Evolutionary conservation across 2,888 invertebrate species (phyloP).

Genomic region (Diplazon laetatorius): DNA sequence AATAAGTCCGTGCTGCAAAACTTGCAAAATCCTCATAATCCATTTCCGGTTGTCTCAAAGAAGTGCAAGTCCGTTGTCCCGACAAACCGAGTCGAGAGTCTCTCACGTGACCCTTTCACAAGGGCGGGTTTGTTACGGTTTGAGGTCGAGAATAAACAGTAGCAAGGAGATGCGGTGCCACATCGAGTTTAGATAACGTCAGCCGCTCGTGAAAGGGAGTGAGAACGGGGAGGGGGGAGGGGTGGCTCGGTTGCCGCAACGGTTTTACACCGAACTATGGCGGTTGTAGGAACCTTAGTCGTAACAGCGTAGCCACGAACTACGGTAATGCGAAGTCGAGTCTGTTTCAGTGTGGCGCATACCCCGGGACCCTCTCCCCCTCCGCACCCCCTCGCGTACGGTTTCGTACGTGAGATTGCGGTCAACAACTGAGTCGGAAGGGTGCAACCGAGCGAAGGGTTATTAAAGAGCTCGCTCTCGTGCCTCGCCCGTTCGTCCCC

Average conservation of each 20-base stretch:
- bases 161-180: conserved; percentile 34
- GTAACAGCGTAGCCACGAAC: neutral
- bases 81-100: conserved; percentile 43
- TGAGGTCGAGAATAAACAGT: conserved; percentile 51
- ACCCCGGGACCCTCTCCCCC: no score
- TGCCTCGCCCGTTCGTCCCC: conserved; percentile 42
- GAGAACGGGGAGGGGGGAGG: conserved; percentile 9
- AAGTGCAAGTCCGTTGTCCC: conserved; percentile 13
- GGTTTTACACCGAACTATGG: conserved; percentile 36
- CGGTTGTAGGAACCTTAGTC: neutral
- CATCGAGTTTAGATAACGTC: conserved; percentile 58
- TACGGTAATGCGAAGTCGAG: conserved; percentile 45
- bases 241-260: neutral
- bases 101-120: conserved; percentile 27
- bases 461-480: conserved; percentile 68
- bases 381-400: no score
- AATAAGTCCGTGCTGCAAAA: no score
- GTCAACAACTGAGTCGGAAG: conserved; percentile 71
- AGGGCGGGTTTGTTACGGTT: conserved; percentile 23
- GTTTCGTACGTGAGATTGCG: conserved; percentile 71
- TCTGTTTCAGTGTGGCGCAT: conserved; percentile 45
- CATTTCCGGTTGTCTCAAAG: conserved; percentile 31
- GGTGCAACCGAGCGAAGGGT: conserved; percentile 65
- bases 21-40: neutral
- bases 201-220: conserved; percentile 3